These are phyloP conservation scores for Ditula angustiorana DNA, from an alignment of 2,888 invertebrate species.

Conservation along the genomic window DNA sequence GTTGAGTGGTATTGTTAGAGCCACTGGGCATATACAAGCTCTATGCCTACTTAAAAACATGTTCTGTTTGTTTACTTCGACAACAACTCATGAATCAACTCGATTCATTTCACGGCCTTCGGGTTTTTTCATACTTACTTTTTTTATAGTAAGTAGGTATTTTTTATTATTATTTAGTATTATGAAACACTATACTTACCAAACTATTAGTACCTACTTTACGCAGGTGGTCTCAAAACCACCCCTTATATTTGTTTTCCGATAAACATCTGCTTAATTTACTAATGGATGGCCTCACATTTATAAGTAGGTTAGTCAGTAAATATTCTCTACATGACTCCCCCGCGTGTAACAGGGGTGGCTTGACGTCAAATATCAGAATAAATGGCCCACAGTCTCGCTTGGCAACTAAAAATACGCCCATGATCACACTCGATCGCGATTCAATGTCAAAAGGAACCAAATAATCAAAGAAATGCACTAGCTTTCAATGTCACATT, in stretches of 20 bases:
- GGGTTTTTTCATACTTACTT: not conserved
- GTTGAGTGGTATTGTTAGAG: too few relatives aligned
- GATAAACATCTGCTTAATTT: conserved; percentile 8
- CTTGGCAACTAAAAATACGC: conserved; percentile 53
- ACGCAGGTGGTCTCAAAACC: not conserved
- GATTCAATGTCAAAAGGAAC: conserved; percentile 61
- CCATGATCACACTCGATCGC: conserved; percentile 51
- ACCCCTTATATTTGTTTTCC: not conserved
- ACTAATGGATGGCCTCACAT: conserved; percentile 7
- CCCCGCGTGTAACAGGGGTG: conserved; percentile 36
- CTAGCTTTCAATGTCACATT: conserved; percentile 20
- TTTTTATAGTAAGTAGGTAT: too few relatives aligned
- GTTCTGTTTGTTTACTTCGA: not conserved
- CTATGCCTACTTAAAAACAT: not conserved
- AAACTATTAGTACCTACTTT: too few relatives aligned
- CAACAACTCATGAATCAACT: conserved; percentile 22
- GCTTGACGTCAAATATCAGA: conserved; percentile 46
- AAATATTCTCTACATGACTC: conserved; percentile 5
- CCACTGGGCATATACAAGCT: too few relatives aligned
- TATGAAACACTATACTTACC: too few relatives aligned
- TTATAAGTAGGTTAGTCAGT: conserved; percentile 12
- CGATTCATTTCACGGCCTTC: conserved; percentile 11
- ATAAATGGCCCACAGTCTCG: conserved; percentile 44
- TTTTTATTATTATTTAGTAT: too few relatives aligned
- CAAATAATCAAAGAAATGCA: conserved; percentile 47